Conservation (phyloP, 2,797 vertebrate genomes). For the Sternotherus odoratus region DNA sequence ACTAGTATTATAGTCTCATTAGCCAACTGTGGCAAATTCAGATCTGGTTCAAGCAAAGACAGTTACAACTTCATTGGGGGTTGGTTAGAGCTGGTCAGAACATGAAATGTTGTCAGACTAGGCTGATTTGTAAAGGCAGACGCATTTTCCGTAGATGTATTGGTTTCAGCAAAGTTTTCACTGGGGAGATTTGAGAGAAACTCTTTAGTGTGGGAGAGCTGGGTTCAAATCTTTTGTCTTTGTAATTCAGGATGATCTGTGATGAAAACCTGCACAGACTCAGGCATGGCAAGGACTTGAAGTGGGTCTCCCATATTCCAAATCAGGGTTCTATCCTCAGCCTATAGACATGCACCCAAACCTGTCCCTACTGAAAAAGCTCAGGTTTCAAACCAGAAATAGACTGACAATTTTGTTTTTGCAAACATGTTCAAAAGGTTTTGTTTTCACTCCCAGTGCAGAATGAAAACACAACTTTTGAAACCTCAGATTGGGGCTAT, state of each 20-base stretch:
- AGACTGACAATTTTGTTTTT: background rate
- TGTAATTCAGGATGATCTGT: background rate
- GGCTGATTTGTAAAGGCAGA: background rate
- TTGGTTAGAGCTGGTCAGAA: background rate
- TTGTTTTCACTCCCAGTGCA: constrained; percentile 9
- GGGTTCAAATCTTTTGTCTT: background rate
- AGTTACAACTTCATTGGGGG: background rate
- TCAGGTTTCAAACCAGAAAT: background rate
- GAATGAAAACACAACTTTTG: background rate
- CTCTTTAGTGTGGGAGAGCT: background rate
- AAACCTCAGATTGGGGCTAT: background rate
- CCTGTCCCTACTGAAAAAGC: background rate
- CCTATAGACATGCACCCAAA: background rate
- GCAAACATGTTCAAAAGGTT: background rate
- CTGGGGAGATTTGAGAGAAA: background rate
- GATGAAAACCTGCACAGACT: background rate
- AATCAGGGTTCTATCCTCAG: background rate
- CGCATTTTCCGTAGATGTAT: background rate
- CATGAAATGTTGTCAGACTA: background rate
- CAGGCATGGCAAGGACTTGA: background rate
- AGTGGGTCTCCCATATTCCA: background rate
- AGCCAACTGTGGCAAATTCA: background rate
- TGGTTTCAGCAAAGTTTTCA: background rate
- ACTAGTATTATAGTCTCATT: background rate
- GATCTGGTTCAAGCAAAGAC: background rate